These are phyloP conservation scores for Balaeniceps rex DNA, from an alignment of 2,113 vertebrate genomes.

Conservation along the genomic window DNA sequence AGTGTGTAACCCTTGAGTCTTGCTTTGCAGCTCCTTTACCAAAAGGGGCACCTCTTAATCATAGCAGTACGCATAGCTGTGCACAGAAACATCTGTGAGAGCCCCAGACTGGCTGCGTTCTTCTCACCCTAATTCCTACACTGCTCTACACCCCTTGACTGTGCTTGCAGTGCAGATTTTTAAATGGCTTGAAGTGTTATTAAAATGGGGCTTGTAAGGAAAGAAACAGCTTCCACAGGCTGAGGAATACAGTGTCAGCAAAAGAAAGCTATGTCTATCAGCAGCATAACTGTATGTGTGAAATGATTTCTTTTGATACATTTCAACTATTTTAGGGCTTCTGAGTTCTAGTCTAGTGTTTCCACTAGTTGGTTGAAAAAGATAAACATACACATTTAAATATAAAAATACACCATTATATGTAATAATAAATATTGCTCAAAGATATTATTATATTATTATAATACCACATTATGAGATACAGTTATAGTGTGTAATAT, in stretches of 20 bases:
- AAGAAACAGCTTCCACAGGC: slow-evolving; percentile 9
- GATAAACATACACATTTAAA: neutral
- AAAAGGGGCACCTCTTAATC: neutral
- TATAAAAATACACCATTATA: neutral
- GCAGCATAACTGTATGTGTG: neutral
- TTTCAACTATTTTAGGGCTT: neutral
- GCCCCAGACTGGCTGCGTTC: neutral
- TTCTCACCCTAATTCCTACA: neutral
- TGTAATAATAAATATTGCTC: neutral
- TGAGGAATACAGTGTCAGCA: slow-evolving; percentile 22
- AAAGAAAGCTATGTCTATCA: slow-evolving; percentile 4
- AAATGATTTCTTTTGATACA: neutral
- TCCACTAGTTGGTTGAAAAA: neutral
- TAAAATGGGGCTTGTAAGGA: neutral
- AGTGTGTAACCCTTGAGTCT: neutral
- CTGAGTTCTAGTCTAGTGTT: neutral
- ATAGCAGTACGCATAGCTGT: neutral
- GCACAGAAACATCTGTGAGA: neutral
- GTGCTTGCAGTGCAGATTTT: slow-evolving; percentile 8
- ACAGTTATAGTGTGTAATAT: neutral
- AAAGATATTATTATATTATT: neutral
- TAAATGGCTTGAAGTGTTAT: slow-evolving; percentile 26
- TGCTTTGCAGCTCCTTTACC: neutral
- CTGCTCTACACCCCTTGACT: neutral
- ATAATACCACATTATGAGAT: neutral